Conservation (phyloP, 2,113 vertebrate species). For the Myrmophylax atrothorax region DNA sequence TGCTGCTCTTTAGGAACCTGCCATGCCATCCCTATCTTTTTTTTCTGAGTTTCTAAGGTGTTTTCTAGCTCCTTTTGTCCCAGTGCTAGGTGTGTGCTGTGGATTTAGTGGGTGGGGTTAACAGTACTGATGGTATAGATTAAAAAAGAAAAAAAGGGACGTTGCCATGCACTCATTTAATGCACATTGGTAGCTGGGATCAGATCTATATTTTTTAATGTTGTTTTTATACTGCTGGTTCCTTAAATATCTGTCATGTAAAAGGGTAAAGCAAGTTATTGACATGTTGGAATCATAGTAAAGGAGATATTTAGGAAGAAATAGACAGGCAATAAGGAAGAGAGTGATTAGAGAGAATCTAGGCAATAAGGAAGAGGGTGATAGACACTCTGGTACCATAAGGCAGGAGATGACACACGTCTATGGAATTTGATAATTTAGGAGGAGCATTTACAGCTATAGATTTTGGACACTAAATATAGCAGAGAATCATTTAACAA, state of each 20-base stretch:
- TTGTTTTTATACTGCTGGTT: neutral
- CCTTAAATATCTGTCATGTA: neutral
- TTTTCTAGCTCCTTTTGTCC: neutral
- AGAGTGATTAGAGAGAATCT: conserved; percentile 9
- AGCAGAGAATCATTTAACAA: neutral
- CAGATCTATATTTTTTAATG: neutral
- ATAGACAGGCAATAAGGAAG: conserved; percentile 2
- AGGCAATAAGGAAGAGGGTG: conserved; percentile 5
- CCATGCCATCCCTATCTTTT: neutral
- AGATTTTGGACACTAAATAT: neutral
- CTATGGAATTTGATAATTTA: conserved; percentile 30
- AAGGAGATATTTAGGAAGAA: neutral
- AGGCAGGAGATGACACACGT: neutral
- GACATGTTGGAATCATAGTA: neutral
- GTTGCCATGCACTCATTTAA: neutral
- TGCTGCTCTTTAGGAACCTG: neutral
- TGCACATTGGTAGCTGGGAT: neutral
- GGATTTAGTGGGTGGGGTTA: conserved; percentile 19
- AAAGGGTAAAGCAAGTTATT: neutral
- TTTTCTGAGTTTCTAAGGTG: neutral
- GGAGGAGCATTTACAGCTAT: neutral
- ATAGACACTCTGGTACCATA: neutral
- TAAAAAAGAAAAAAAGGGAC: neutral
- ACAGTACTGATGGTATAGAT: neutral
- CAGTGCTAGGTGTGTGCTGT: neutral